These are phyloP conservation scores for Andrena chrysosceles DNA, from an alignment of 2,888 invertebrate genomes.

Conservation along the genomic window DNA sequence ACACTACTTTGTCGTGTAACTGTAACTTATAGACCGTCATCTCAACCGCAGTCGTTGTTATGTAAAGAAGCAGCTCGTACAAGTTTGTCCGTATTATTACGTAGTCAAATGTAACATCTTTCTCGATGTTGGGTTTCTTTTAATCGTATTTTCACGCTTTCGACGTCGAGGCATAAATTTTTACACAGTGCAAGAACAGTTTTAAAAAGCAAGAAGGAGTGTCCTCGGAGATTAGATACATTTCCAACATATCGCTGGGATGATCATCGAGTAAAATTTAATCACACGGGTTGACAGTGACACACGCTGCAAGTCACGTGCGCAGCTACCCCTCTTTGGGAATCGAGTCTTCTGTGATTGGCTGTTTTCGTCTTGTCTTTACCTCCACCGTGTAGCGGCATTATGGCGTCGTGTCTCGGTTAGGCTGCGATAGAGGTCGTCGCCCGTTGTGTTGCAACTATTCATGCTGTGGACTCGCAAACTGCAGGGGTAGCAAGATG, in stretches of 20 bases:
- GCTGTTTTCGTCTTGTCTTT: conserved; percentile 46
- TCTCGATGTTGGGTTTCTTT: not conserved
- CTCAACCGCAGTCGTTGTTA: not conserved
- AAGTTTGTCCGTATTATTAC: not conserved
- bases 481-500: conserved; percentile 28
- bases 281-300: conserved; percentile 57
- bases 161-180: not conserved
- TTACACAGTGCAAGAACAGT: not conserved
- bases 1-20: not conserved
- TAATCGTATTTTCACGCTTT: not conserved
- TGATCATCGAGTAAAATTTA: conserved; percentile 5
- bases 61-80: not conserved
- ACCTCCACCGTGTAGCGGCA: conserved; percentile 35
- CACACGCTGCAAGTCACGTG: conserved; percentile 74
- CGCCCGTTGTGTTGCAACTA: conserved; percentile 22
- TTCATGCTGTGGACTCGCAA: conserved; percentile 21
- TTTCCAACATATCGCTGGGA: not conserved
- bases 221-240: not conserved
- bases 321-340: conserved; percentile 64
- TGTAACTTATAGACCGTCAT: not conserved
- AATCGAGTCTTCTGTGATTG: conserved; percentile 60
- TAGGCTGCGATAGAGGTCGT: conserved; percentile 69
- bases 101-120: not conserved
- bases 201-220: not conserved
- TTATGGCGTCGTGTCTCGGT: conserved; percentile 61